Evolutionary conservation across 2,797 vertebrate genomes (phyloP).

Genomic region (Loris lydekkerianus): DNA sequence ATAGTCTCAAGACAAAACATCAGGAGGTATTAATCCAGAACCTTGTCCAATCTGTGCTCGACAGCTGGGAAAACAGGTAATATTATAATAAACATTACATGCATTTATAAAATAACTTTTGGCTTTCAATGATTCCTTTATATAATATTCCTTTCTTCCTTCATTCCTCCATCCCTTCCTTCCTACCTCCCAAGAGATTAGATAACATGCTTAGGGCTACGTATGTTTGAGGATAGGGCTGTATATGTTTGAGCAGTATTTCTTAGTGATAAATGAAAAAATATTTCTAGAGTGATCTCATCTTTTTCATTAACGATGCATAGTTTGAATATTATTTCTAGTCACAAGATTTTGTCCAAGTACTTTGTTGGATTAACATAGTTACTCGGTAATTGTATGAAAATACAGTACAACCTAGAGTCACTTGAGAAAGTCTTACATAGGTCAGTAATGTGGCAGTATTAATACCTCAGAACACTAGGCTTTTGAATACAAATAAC

Average conservation of each 20-base stretch:
- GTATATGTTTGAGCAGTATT: not conserved
- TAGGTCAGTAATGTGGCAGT: not conserved
- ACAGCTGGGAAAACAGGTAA: constrained; percentile 96
- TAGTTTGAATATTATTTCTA: constrained; percentile 26
- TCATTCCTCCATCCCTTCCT: not conserved
- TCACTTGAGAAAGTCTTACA: not conserved
- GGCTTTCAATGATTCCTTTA: not conserved
- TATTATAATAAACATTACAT: constrained; percentile 20
- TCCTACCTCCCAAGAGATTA: not conserved
- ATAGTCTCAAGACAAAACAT: constrained; percentile 98
- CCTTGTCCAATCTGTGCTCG: constrained; percentile 98
- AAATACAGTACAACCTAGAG: not conserved
- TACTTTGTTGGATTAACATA: constrained; percentile 53
- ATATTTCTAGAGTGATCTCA: not conserved
- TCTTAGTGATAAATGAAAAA: not conserved
- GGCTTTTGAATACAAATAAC: constrained; percentile 32
- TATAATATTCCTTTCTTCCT: not conserved
- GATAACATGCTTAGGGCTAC: not conserved
- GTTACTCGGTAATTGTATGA: constrained; percentile 9
- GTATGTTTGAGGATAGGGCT: not conserved
- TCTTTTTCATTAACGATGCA: constrained; percentile 32
- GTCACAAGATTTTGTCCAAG: not conserved
- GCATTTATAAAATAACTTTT: not conserved
- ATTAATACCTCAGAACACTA: not conserved
- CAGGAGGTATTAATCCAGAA: constrained; percentile 96